phyloP scores from a whole-genome alignment of 2,113 vertebrate genomes.

The Ptychochromis oligacanthus region DNA sequence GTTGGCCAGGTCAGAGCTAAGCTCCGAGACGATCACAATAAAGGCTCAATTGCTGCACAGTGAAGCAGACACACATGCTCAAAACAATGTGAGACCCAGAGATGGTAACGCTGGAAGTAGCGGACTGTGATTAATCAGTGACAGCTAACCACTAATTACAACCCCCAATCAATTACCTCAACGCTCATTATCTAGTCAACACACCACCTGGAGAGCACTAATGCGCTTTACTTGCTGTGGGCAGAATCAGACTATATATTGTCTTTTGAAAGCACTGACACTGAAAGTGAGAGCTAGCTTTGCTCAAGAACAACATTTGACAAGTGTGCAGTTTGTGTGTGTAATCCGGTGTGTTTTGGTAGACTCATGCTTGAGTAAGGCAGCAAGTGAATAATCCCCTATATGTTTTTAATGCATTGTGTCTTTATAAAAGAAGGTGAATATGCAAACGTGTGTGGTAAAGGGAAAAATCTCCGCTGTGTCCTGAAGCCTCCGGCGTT shows the following conservation, averaged over 20 bases:
- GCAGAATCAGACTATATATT: conserved; percentile 48
- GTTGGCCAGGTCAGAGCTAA: conserved; percentile 27
- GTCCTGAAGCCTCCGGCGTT: conserved; percentile 63
- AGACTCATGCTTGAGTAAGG: not conserved
- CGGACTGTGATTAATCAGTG: conserved; percentile 77
- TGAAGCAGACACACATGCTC: conserved; percentile 51
- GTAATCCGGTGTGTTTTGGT: not conserved
- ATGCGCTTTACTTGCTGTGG: conserved; percentile 61
- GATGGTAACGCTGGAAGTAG: conserved; percentile 57
- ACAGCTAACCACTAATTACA: conserved; percentile 79
- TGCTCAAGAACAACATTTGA: conserved; percentile 1
- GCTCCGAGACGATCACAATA: conserved; percentile 25
- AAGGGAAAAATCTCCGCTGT: conserved; percentile 36
- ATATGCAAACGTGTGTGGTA: conserved; percentile 30
- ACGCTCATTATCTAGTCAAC: conserved; percentile 73
- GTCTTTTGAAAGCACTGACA: conserved; percentile 30
- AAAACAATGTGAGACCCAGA: conserved; percentile 42
- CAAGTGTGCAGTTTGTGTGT: not conserved
- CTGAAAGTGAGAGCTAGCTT: conserved; percentile 3
- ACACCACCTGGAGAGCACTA: conserved; percentile 74
- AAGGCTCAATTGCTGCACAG: conserved; percentile 30
- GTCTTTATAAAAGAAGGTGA: conserved; percentile 19
- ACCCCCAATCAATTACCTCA: conserved; percentile 76
- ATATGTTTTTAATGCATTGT: conserved; percentile 13
- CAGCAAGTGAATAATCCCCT: conserved; percentile 22